Evolutionary conservation across 2,797 vertebrate genomes (phyloP), one percentile per base, ranked within the genome.

Genomic region (Sebastes steindachneri): DNA sequence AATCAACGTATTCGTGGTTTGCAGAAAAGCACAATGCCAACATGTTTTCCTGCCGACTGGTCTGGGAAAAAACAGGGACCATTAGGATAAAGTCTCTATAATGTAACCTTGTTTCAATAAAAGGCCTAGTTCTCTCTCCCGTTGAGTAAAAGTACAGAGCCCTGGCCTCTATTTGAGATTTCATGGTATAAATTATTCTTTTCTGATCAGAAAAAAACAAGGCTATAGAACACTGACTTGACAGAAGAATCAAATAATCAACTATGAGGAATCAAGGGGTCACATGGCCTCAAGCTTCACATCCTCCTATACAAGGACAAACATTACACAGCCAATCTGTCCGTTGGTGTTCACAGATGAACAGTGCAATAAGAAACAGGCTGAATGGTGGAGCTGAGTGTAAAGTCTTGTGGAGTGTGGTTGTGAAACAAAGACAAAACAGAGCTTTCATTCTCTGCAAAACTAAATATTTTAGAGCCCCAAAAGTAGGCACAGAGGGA

Each of bases 381-480:
- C n/a, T 54, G 5, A 31, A 29, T 12, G 8, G 17, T 14, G 29
- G 8, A 3, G 7, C 17, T 11, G 10, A 58, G 48, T 17, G n/a
- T 3, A 55, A 48, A 41, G 25, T 73, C 59, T 21, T 57, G 48
- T 21, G 19, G 37, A 76, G 51, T 68, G 68, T 33, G 65, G 48
- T 12, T 41, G 17, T 3, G n/a, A 63, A n/a, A 54, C 35, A 77
- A 79, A 48, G 5, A 74, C 37, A 14, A 68, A 74, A 68, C 26
- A 26, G 10, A 3, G 11, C 35, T 68, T 53, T 63, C 8, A 64
- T 65, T 74, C 23, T 48, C 60, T 57, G 51, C 26, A 41, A 64
- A 73, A 57, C 28, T 23, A 35, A 65, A 69, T 58, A 72, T 57
- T 77, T 82, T 3, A 80, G n/a, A 35, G 63, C 11, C 28, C 26